These are phyloP conservation scores for Drosophila paulistorum DNA, from an alignment of 1,140 invertebrate species.

Conservation along the genomic window DNA sequence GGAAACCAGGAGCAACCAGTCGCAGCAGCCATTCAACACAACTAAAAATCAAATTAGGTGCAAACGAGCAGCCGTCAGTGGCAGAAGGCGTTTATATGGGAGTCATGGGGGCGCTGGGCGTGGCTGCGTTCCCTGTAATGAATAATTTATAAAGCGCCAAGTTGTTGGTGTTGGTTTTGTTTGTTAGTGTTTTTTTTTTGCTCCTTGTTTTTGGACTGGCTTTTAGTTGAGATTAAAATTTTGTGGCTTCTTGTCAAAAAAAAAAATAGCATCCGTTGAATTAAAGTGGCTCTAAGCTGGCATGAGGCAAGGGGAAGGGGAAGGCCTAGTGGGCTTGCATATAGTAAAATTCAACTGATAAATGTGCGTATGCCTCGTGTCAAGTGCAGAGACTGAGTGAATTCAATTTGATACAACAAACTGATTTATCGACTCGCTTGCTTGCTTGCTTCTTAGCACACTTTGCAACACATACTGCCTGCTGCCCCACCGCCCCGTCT, in stretches of 20 bases:
- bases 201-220: slow-evolving; percentile 38
- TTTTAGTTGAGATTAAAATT: slow-evolving; percentile 78
- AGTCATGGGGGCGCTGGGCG: slow-evolving; percentile 21
- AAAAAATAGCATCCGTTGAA: slow-evolving; percentile 47
- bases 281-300: neutral
- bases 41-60: slow-evolving; percentile 82
- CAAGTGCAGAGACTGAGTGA: slow-evolving; percentile 76
- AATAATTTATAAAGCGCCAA: slow-evolving; percentile 76
- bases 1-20: neutral
- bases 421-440: slow-evolving; percentile 72
- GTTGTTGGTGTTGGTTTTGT: slow-evolving; percentile 30
- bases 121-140: slow-evolving; percentile 68
- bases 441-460: slow-evolving; percentile 20
- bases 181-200: slow-evolving; percentile 23
- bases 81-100: slow-evolving; percentile 16
- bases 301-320: too few relatives aligned
- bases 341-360: slow-evolving; percentile 51
- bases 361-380: slow-evolving; percentile 74
- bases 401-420: slow-evolving; percentile 80
- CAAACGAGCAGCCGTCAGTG: slow-evolving; percentile 74
- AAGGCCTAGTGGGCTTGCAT: neutral
- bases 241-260: slow-evolving; percentile 55
- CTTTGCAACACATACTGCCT: slow-evolving; percentile 25
- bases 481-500: too few relatives aligned
- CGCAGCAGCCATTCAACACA: slow-evolving; percentile 58